Evolutionary conservation across 1,140 invertebrate species (phyloP).

Genomic region (Xylocopa sonorina): DNA sequence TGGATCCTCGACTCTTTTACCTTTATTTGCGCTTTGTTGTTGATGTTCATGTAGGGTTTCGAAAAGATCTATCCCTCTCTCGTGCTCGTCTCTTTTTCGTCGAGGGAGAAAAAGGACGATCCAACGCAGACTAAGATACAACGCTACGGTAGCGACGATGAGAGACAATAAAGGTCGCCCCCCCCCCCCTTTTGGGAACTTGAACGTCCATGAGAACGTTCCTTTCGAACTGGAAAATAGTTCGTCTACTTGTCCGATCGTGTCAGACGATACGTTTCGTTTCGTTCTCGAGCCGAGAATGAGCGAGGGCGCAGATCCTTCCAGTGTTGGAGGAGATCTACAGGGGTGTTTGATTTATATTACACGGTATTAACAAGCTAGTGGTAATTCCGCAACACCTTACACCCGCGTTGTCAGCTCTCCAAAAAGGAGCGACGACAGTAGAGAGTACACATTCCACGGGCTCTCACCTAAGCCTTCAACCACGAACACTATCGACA

Average conservation of each 20-base stretch:
- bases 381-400: neutral
- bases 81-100: slow-evolving; percentile 30
- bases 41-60: slow-evolving; percentile 61
- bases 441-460: slow-evolving; percentile 1
- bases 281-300: neutral
- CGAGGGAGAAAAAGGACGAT: neutral
- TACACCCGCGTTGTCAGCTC: neutral
- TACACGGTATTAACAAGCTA: neutral
- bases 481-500: slow-evolving; percentile 31
- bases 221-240: neutral
- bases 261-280: neutral
- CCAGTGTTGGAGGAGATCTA: neutral
- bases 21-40: slow-evolving; percentile 63
- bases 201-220: slow-evolving; percentile 1
- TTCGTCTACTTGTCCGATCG: neutral
- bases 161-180: slow-evolving; percentile 9
- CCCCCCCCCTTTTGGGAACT: slow-evolving; percentile 14
- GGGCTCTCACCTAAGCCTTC: neutral
- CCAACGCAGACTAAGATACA: neutral
- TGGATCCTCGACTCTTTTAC: slow-evolving; percentile 47
- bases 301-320: too few species aligned
- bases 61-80: slow-evolving; percentile 53
- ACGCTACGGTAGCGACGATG: slow-evolving; percentile 2
- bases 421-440: slow-evolving; percentile 13
- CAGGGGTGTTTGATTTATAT: too few species aligned